Conservation (phyloP, 2,888 invertebrate species). For the Coecobrya sp. region DNA sequence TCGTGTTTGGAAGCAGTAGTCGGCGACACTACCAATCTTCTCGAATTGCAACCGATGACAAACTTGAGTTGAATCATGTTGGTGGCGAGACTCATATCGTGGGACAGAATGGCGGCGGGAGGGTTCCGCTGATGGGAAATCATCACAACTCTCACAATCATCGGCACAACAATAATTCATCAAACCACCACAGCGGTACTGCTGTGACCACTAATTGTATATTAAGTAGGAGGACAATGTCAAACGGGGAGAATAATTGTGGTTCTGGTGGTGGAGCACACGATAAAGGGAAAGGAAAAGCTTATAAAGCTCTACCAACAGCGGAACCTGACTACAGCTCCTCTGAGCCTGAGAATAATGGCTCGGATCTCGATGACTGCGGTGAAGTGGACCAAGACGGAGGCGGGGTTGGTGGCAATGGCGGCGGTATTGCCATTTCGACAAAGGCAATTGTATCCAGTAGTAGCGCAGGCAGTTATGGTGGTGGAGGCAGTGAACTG, state of each 20-base stretch:
- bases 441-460: slow-evolving; percentile 70
- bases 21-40: slow-evolving; percentile 88
- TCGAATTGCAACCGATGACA: slow-evolving; percentile 90
- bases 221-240: slow-evolving; percentile 73
- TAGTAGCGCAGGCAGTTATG: neutral
- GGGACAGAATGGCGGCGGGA: slow-evolving; percentile 82
- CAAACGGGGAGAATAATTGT: slow-evolving; percentile 68
- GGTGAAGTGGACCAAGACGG: slow-evolving; percentile 77
- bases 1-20: slow-evolving; percentile 91
- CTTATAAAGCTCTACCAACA: slow-evolving; percentile 85
- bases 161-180: slow-evolving; percentile 63
- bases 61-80: slow-evolving; percentile 92
- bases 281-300: slow-evolving; percentile 70
- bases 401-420: neutral
- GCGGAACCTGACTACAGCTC: slow-evolving; percentile 83
- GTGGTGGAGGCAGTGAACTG: slow-evolving; percentile 28
- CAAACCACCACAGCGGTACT: slow-evolving; percentile 63
- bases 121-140: slow-evolving; percentile 78
- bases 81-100: slow-evolving; percentile 70
- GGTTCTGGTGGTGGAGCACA: slow-evolving; percentile 62
- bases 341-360: slow-evolving; percentile 73
- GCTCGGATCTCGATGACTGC: slow-evolving; percentile 69
- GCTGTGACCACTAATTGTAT: slow-evolving; percentile 72
- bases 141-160: slow-evolving; percentile 68
- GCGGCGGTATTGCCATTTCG: slow-evolving; percentile 44